Evolutionary conservation across 2,113 vertebrate genomes (phyloP).

Genomic region (Carassius gibelio): DNA sequence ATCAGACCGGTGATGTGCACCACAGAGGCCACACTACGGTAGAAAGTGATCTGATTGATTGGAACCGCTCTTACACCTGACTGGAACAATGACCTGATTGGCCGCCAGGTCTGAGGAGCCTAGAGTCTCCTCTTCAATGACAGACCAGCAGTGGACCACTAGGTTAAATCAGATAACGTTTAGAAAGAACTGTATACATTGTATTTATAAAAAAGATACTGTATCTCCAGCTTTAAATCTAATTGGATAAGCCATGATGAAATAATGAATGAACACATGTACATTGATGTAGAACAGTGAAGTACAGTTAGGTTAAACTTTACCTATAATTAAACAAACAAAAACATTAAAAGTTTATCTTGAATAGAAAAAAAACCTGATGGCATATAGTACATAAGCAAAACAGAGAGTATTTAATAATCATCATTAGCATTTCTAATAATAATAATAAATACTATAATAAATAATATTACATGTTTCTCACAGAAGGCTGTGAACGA

Average conservation of each 20-base stretch:
- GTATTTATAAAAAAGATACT: not conserved
- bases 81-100: constrained; percentile 46
- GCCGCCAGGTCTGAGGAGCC: constrained; percentile 30
- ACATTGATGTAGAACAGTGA: not conserved
- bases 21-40: constrained; percentile 70
- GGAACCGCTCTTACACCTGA: constrained; percentile 71
- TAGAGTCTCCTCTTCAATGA: not conserved
- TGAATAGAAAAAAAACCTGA: too few relatives aligned
- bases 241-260: not conserved
- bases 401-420: too few relatives aligned
- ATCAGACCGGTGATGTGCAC: constrained; percentile 75
- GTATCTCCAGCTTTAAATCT: not conserved
- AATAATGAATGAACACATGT: not conserved
- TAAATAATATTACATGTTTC: not conserved
- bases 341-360: too few relatives aligned
- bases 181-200: not conserved
- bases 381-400: too few relatives aligned
- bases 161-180: constrained; percentile 21
- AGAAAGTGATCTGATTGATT: constrained; percentile 79
- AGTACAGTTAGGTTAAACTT: not conserved
- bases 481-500: not conserved
- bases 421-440: not conserved
- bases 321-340: constrained; percentile 3
- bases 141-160: not conserved
- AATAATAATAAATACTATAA: too few relatives aligned